Evolutionary conservation across 2,797 vertebrate genomes (phyloP).

Genomic region (Dromococcyx pavoninus): DNA sequence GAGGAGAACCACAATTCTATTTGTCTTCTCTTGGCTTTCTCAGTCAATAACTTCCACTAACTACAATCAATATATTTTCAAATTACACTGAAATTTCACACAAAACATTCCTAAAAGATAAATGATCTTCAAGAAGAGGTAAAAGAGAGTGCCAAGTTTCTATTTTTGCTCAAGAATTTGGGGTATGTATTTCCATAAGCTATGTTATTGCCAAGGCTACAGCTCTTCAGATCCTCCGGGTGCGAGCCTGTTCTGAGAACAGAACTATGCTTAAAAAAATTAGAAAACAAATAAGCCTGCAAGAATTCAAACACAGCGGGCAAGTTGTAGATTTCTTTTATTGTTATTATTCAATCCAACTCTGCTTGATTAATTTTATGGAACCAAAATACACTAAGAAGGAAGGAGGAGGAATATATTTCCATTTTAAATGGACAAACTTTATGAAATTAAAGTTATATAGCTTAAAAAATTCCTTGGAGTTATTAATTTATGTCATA

Average conservation of each 20-base stretch:
- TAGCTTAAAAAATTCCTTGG: constrained; percentile 9
- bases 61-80: not conserved
- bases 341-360: not conserved
- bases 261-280: not conserved
- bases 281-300: not conserved
- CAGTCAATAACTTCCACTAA: not conserved
- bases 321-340: not conserved
- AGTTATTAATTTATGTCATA: not conserved
- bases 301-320: not conserved
- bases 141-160: not conserved
- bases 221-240: not conserved
- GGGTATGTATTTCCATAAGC: not conserved
- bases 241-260: not conserved
- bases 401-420: not conserved
- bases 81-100: not conserved
- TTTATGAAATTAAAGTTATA: not conserved
- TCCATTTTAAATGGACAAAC: not conserved
- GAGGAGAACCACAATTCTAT: not conserved
- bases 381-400: constrained; percentile 8
- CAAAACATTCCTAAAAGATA: not conserved
- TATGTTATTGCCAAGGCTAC: not conserved
- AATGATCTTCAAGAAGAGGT: not conserved
- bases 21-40: not conserved
- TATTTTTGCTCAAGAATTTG: not conserved
- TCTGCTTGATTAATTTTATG: not conserved